Evolutionary conservation across 2,888 invertebrate genomes (phyloP).

Genomic region (Lasioglossum malachurum): DNA sequence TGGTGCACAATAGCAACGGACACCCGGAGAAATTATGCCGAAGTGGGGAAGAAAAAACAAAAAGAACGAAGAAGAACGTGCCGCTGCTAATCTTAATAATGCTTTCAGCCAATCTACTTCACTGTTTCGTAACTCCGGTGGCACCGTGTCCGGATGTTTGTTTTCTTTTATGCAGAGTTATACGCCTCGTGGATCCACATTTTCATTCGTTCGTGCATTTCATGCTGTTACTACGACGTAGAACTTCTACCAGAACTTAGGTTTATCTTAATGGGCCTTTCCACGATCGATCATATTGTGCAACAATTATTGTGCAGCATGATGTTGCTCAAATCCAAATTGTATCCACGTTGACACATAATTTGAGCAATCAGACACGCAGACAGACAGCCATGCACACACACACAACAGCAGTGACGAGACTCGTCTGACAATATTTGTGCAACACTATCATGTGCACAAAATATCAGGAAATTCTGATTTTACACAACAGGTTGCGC

Average conservation of each 20-base stretch:
- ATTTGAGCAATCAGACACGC: too few species aligned
- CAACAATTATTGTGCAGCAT: too few species aligned
- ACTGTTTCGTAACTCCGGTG: slow-evolving; percentile 22
- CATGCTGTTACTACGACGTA: neutral
- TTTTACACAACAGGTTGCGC: too few species aligned
- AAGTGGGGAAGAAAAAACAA: slow-evolving; percentile 38
- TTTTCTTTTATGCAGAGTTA: slow-evolving; percentile 34
- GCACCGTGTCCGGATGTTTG: slow-evolving; percentile 4
- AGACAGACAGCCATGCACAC: too few species aligned
- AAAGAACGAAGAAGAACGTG: slow-evolving; percentile 49
- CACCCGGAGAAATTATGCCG: slow-evolving; percentile 44
- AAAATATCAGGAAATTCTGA: too few species aligned
- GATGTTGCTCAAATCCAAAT: too few species aligned
- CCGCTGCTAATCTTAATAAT: slow-evolving; percentile 71
- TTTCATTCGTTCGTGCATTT: slow-evolving; percentile 38
- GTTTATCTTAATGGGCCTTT: neutral
- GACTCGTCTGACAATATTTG: too few species aligned
- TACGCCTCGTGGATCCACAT: slow-evolving; percentile 40
- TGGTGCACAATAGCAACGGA: neutral
- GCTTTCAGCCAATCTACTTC: slow-evolving; percentile 61
- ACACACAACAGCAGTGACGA: too few species aligned
- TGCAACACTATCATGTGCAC: too few species aligned
- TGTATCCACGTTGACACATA: too few species aligned
- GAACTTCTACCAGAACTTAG: neutral
- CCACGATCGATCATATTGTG: too few species aligned